Evolutionary conservation across 2,113 vertebrate species (phyloP), one percentile per base, ranked within the genome.

Genomic region (Nipponia nippon): DNA sequence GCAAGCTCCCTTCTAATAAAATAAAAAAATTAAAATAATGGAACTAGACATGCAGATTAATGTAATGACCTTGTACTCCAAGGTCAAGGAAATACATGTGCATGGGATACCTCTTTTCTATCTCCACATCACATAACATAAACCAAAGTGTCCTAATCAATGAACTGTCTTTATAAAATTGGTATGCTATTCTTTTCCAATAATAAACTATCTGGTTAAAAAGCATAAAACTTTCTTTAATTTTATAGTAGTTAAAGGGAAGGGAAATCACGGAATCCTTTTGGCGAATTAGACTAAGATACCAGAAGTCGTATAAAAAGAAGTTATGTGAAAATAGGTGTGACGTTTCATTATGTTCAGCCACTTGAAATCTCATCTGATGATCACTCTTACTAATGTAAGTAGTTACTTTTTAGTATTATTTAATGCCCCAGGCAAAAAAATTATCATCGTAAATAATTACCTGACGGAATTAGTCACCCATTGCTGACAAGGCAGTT

Each of bases 281-380:
- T 50, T 30, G 8, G 50, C n/a, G 29, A 65, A 77, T 38, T 13
- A 72, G 21, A 69, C 8, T 59, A 75, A 72, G 38, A 65, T 16
- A 72, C 1, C 10, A 36, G 16, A 71, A 90, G 22, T 38, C 6
- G 3, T 36, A 40, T 9, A 63, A 67, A 71, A 77, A 62, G 18
- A 55, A 42, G 6, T 81, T 32, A 44, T 0, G 0, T 46, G 55
- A 61, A 89, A 89, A 50, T 6, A 80, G 12, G 2, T 44, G 18
- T 13, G 19, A 50, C 0, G 0, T 61, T 30, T 56, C 30, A n/a
- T 71, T 67, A 36, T 4, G 27, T 63, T 46, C 38, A 77, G 21
- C 19, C 17, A 13, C 63, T 49, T 63, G 32, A 83, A 93, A 87
- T 72, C 22, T 67, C 40, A 62, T 40, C 20, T 66, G 36, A 80